Base-by-base conservation (phyloP, 2,113 vertebrate species). In the Mus spicilegus region DNA sequence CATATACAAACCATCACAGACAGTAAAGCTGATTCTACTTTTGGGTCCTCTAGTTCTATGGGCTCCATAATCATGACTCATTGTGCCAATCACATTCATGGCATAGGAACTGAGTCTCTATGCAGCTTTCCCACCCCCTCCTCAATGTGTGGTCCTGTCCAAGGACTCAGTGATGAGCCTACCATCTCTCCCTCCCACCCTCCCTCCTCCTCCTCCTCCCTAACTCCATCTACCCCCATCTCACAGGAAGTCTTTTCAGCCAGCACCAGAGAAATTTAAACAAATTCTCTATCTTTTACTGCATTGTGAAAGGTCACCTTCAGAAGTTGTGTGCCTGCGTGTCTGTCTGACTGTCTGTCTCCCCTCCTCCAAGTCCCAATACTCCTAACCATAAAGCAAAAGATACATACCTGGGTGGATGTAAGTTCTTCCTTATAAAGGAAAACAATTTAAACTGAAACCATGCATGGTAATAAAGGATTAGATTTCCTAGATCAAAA, bases 381-480 rank as follows among this genome's bases (percentile, higher is more conserved):
- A n/a, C 10, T 42, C 81, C 42, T 67, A 87, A 49, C 10, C 70
- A 89, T 26, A 85, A 33, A 39, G 51, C 14, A 91, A 91, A 95
- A 19, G 19, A 46, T 70, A 76, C 70, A 28, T 19, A 49, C 14
- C 33, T 14, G 14, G 63, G 2, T 28, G 61, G 30, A 7, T 0
- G 1, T 82, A 56, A 51, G 22, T 80, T 89, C 65, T 89, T 91
- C 91, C 33, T 30, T 19, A 20, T 13, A 33, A 80, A 94, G 46
- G 61, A 92, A 93, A 93, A 51, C 14, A 46, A 51, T 84, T 93
- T 90, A 30, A 89, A 87, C 33, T 46, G 69, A 86, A 90, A 85
- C 33, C 67, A 70, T 17, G 39, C 24, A 19, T 36, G 61, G 46
- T 76, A 72, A 69, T 70, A 76, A 86, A 91, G 61, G 30, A 84